Conservation (phyloP, 2,888 invertebrate genomes). For the Troglohyphantes excavatus region DNA sequence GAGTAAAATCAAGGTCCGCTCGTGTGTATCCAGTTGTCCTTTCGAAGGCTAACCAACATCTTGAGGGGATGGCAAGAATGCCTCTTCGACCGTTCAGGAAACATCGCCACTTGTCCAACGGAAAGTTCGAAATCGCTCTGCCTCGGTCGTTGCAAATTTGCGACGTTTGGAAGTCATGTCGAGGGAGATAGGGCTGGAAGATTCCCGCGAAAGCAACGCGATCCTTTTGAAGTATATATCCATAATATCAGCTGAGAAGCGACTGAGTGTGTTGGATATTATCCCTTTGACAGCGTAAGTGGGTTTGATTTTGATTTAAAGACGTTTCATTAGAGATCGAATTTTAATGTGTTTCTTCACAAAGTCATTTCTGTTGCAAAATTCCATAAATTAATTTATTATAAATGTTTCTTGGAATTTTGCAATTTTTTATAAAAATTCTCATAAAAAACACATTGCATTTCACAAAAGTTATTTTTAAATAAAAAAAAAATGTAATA, state of each 20-base stretch:
- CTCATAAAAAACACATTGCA: too few species aligned
- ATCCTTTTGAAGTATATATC: slow-evolving; percentile 71
- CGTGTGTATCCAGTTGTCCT: slow-evolving; percentile 46
- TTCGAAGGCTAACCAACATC: slow-evolving; percentile 30
- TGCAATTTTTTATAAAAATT: too few species aligned
- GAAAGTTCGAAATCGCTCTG: neutral
- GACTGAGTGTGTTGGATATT: slow-evolving; percentile 59
- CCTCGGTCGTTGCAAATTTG: neutral
- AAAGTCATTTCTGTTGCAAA: too few species aligned
- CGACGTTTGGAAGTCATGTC: slow-evolving; percentile 2
- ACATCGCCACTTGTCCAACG: neutral
- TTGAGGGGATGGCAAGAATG: slow-evolving; percentile 28
- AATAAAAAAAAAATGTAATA: too few species aligned
- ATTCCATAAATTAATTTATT: too few species aligned
- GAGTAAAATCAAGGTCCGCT: neutral
- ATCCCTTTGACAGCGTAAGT: slow-evolving; percentile 69
- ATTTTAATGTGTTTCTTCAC: too few species aligned
- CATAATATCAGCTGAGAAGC: slow-evolving; percentile 38
- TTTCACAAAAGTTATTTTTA: too few species aligned
- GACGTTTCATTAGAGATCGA: too few species aligned
- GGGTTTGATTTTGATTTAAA: neutral
- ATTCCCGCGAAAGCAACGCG: slow-evolving; percentile 56
- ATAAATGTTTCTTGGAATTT: too few species aligned
- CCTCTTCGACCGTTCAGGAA: slow-evolving; percentile 27
- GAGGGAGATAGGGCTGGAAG: slow-evolving; percentile 29